Conservation (phyloP, 2,797 vertebrate genomes). For the Sitta carolinensis region DNA sequence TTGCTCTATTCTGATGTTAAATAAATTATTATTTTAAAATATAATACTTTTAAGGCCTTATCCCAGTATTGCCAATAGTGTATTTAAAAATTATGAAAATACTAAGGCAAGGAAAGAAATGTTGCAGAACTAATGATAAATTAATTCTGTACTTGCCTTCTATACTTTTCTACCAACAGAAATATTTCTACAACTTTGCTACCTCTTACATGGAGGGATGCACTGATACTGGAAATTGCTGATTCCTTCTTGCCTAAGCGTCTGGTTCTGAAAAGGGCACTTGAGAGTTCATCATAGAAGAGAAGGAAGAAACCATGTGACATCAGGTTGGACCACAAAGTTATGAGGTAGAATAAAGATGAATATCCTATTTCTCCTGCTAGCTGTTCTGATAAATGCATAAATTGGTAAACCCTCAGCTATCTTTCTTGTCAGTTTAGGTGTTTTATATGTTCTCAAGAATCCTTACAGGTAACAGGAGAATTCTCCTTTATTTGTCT, state of each 20-base stretch:
- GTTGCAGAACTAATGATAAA: neutral
- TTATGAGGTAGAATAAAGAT: neutral
- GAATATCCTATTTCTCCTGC: neutral
- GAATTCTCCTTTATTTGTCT: neutral
- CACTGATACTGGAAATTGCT: rapidly evolving
- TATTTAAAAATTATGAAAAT: neutral
- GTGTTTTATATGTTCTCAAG: neutral
- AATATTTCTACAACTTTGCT: neutral
- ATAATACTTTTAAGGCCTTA: neutral
- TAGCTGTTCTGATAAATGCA: neutral
- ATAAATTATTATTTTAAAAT: neutral
- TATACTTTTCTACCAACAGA: neutral
- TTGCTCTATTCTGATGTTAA: neutral
- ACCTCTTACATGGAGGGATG: neutral
- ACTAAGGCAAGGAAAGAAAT: neutral
- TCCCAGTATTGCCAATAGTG: neutral
- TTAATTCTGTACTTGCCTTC: neutral
- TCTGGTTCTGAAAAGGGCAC: neutral
- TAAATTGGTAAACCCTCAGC: neutral
- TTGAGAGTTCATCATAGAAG: neutral
- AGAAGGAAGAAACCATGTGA: neutral
- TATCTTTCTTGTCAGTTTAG: neutral
- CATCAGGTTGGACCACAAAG: neutral
- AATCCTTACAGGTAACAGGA: neutral
- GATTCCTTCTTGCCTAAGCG: neutral